Conservation (phyloP, 2,888 invertebrate species). For the Pterobdella sp. region DNA sequence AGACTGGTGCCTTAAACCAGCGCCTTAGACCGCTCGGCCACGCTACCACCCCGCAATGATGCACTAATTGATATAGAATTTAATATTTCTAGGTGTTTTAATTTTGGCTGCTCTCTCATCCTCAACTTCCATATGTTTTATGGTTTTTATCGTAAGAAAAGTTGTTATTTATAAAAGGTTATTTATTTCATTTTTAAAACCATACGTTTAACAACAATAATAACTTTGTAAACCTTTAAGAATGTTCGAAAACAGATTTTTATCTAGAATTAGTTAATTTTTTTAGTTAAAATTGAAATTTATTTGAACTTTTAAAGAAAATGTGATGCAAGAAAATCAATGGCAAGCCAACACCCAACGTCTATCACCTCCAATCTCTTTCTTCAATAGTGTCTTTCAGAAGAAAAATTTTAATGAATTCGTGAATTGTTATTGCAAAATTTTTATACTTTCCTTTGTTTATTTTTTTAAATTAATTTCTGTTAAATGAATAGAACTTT, state of each 20-base stretch:
- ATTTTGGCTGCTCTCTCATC: slow-evolving; percentile 12
- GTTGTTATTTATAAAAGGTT: neutral
- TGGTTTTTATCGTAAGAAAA: slow-evolving; percentile 17
- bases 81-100: slow-evolving; percentile 4
- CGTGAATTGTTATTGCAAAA: neutral
- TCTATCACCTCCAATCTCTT: neutral
- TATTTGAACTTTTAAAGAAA: neutral
- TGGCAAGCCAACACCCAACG: neutral
- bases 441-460: neutral
- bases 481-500: too few relatives aligned
- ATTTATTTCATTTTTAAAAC: too few relatives aligned
- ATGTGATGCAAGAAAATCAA: neutral
- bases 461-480: neutral
- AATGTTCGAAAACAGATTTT: too few relatives aligned
- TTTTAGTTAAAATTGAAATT: neutral
- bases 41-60: neutral
- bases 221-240: neutral
- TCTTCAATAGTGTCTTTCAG: neutral
- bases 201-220: too few relatives aligned
- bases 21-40: slow-evolving; percentile 17
- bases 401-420: neutral
- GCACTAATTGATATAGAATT: too few relatives aligned
- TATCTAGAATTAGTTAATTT: neutral
- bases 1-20: slow-evolving; percentile 16
- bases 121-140: slow-evolving; percentile 17